These are phyloP conservation scores for Eptesicus fuscus DNA, from an alignment of 2,113 vertebrate genomes.

Conservation along the genomic window DNA sequence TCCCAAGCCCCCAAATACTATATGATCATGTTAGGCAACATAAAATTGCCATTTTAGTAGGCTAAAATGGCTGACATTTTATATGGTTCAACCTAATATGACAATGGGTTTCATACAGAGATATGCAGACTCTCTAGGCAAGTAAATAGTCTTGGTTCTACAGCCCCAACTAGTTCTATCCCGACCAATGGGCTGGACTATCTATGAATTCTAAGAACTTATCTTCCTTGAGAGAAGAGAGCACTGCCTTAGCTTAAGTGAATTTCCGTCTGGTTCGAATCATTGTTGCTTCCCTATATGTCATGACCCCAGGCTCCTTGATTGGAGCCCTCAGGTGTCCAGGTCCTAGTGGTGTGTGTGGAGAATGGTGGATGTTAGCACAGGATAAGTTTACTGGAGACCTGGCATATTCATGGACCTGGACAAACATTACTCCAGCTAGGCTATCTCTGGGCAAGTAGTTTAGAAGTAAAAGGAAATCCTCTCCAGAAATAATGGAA, in stretches of 20 bases:
- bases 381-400: not conserved
- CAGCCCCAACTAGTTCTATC: not conserved
- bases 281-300: not conserved
- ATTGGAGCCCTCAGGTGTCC: not conserved
- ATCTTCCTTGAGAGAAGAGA: not conserved
- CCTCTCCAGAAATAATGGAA: not conserved
- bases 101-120: not conserved
- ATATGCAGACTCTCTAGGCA: not conserved
- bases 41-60: not conserved
- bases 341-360: not conserved
- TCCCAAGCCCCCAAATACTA: not conserved
- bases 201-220: not conserved
- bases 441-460: not conserved
- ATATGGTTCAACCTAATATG: not conserved
- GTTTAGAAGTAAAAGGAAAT: slow-evolving; percentile 9
- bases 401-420: not conserved
- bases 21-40: not conserved
- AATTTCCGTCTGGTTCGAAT: not conserved
- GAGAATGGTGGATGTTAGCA: not conserved
- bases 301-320: not conserved
- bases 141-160: not conserved
- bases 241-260: not conserved
- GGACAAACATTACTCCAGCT: not conserved
- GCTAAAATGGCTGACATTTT: not conserved
- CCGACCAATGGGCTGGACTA: not conserved